phyloP scores from a whole-genome alignment of 2,888 invertebrate species.

The Epistrophe grossulariae region DNA sequence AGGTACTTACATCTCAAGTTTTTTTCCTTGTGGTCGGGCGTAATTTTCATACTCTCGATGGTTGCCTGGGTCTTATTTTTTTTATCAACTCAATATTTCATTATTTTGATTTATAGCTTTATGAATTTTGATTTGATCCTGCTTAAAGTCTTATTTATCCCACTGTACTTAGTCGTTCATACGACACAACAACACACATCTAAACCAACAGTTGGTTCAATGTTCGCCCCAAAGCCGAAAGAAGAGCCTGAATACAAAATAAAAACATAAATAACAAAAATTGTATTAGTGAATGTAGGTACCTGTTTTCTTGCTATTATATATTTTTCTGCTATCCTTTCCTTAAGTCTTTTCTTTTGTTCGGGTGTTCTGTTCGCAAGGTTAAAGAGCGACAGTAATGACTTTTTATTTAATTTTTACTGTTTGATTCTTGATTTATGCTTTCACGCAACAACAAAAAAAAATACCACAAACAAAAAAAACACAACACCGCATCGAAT shows the following conservation, averaged over 20 bases:
- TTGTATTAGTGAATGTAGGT: slow-evolving; percentile 42
- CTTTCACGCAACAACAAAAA: slow-evolving; percentile 27
- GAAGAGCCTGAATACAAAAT: slow-evolving; percentile 9
- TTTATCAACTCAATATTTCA: too few species aligned
- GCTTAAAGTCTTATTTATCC: not conserved
- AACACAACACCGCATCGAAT: not conserved
- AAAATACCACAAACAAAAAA: slow-evolving; percentile 19
- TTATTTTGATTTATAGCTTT: too few species aligned
- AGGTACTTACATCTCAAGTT: too few species aligned
- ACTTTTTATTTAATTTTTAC: slow-evolving; percentile 37
- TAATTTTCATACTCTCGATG: too few species aligned
- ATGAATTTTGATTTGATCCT: not conserved
- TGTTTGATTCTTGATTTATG: slow-evolving; percentile 64
- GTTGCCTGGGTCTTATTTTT: too few species aligned
- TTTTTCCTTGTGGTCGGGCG: too few species aligned
- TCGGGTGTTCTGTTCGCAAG: slow-evolving; percentile 33
- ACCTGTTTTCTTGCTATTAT: slow-evolving; percentile 59
- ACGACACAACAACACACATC: slow-evolving; percentile 48
- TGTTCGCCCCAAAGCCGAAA: slow-evolving; percentile 15
- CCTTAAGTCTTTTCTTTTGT: slow-evolving; percentile 22
- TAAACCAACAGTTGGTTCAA: slow-evolving; percentile 68
- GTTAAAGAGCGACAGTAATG: slow-evolving; percentile 58
- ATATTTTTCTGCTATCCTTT: slow-evolving; percentile 62
- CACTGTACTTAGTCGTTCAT: slow-evolving; percentile 10
- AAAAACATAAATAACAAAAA: not conserved